Base-by-base conservation (phyloP, 2,113 vertebrate species). In the Sylvietta virens region DNA sequence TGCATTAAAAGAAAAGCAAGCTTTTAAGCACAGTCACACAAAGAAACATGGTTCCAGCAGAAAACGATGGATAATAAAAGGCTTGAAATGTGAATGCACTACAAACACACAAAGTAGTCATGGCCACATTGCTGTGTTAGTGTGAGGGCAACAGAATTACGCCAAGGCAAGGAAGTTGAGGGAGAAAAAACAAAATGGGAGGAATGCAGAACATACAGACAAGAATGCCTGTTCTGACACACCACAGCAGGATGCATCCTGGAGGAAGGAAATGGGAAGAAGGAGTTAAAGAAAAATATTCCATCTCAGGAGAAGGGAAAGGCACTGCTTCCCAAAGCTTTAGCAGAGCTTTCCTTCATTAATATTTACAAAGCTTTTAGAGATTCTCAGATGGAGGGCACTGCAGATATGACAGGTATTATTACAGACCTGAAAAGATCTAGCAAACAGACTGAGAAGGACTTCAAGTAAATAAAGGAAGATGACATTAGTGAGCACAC, bases 331-430 rank as follows among this genome's bases (percentile, higher is more conserved):
- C 80, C 56, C 85, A 90, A 92, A 88, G 93, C 90, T 90, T 93
- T 81, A 94, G 69, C 72, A 92, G 73, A 92, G 92, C 86, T 90
- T 90, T 93, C 50, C 88, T 93, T 96, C 95, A 96, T 96, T 96
- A 96, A 97, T 97, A 97, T 97, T 97, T 94, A 96, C 94, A 90
- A 92, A 96, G 93, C 90, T 93, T 96, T 97, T 81, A 90, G 76
- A 92, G 86, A 92, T 91, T 90, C 95, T 96, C 86, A 94, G 86
- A 96, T 86, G 74, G 88, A 96, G 91, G 56, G 69, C 95, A 86
- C 74, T 95, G 92, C 78, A 94, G 83, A 91, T 92, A 95, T 37
- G 48, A 81, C 93, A 96, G 82, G 50, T 88, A 95, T 93, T 96
- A 93, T 86, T 97, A 92, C 53, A 92, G 86, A 93, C 77, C 72